Evolutionary conservation across 2,888 invertebrate species (phyloP), one percentile per base, ranked within the genome.

Genomic region (Empis stercorea): DNA sequence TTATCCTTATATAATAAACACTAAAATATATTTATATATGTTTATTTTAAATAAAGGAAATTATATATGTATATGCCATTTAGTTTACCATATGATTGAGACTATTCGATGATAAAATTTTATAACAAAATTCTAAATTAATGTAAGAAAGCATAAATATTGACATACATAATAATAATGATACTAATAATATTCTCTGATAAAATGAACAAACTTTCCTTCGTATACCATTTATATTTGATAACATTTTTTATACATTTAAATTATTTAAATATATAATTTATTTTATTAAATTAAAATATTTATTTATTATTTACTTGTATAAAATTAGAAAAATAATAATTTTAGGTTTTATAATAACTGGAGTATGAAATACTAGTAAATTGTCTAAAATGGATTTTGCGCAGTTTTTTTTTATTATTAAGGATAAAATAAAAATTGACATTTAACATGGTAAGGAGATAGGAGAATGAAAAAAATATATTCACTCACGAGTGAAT

Each of bases 111-210:
- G 65, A 65, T 58, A 66, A 59, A 41, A 66, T 57, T 49, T 61
- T 63, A 45, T 64, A 66, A 53, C 66, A 66, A 50, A 66, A 62
- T 46, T 64, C 64, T 46, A 66, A 55, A 56, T 66, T 64, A 46
- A 65, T 57, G 48, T 65, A 66, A 27, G 66, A 65, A 50, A 63
- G 60, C 48, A 61, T 55, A 47, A 64, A 55, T 42, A 66, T 57
- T 39, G 60, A 61, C 15, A 60, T 54, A 13, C 56, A 58, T 49
- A 61, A 55, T 49, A 66, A 54, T 45, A 62, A 52, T 41, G 59
- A 59, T 47, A 65, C 51, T 2, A 65, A 49, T 15, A 66, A 45
- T 30, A 53, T 44, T 46, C 62, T 61, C 54, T 66, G 64, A 51
- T 64, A 59, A 47, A 63, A 59, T 34, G 59, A 56, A 30, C 66